phyloP scores from a whole-genome alignment of 30 jellyfish, hydroid and myxozoan species.

The Aurelia sp. region DNA sequence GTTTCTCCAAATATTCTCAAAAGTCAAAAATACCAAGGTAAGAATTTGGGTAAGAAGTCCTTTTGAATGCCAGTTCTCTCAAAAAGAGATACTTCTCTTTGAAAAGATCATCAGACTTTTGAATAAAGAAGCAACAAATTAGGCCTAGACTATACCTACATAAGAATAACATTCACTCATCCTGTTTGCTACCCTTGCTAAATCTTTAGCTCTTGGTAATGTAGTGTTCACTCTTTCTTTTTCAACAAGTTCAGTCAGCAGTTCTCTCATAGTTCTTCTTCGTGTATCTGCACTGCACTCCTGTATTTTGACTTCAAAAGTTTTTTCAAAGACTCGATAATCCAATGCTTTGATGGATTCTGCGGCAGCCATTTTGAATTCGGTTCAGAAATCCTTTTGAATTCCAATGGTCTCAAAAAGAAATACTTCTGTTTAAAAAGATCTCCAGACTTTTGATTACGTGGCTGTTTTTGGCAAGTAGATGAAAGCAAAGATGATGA shows the following conservation, averaged over 20 bases:
- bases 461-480: too few species aligned
- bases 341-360: conserved; percentile 60
- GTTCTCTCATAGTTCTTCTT: conserved; percentile 43
- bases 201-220: conserved; percentile 74
- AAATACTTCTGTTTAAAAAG: too few species aligned
- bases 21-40: conserved; percentile 11
- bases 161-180: too few species aligned
- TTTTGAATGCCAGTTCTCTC: too few species aligned
- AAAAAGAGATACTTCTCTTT: too few species aligned
- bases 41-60: conserved; percentile 6
- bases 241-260: conserved; percentile 78
- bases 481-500: too few species aligned
- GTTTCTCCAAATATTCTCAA: conserved; percentile 31
- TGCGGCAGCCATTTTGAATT: conserved; percentile 66
- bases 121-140: background rate
- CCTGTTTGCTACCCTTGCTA: conserved; percentile 91
- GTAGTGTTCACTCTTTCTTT: conserved; percentile 85
- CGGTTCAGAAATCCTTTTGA: too few species aligned
- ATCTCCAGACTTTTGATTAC: too few species aligned
- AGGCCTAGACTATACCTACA: too few species aligned
- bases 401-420: too few species aligned
- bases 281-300: conserved; percentile 65
- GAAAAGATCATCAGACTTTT: too few species aligned
- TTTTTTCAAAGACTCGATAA: conserved; percentile 76
- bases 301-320: conserved; percentile 58